Conservation (phyloP, 2,797 vertebrate species). For the Anisognathus igniventris region DNA sequence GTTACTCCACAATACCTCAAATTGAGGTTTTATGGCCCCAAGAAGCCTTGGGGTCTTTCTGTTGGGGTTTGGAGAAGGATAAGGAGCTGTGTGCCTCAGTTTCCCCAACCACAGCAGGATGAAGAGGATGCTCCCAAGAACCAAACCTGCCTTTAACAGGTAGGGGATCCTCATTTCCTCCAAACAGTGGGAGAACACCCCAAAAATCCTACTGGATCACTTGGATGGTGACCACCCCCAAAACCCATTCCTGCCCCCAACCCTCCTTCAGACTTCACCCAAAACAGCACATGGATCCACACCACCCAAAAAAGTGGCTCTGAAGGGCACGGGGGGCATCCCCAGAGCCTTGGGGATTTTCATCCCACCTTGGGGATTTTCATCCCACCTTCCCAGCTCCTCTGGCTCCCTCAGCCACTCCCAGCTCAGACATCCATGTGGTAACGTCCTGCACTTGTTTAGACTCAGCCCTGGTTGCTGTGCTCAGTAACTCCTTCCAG, state of each 20-base stretch:
- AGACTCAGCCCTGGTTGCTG: neutral
- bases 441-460: constrained; percentile 35
- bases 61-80: accelerated
- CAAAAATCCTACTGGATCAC: neutral
- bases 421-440: neutral
- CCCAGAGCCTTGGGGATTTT: accelerated
- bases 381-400: neutral
- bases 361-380: neutral
- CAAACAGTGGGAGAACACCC: neutral
- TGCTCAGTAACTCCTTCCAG: constrained; percentile 36
- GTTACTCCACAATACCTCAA: neutral
- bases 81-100: neutral
- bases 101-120: accelerated
- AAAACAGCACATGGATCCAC: accelerated
- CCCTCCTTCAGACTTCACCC: accelerated
- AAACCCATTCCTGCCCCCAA: neutral
- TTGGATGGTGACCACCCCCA: accelerated
- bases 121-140: neutral
- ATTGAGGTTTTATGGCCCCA: neutral
- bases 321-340: accelerated
- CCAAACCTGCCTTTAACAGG: neutral
- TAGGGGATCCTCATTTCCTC: neutral
- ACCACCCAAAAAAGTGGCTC: accelerated
- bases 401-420: neutral
- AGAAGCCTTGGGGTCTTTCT: neutral